Evolutionary conservation across 2,797 vertebrate species (phyloP).

Genomic region (Chaetodon trifasciatus): DNA sequence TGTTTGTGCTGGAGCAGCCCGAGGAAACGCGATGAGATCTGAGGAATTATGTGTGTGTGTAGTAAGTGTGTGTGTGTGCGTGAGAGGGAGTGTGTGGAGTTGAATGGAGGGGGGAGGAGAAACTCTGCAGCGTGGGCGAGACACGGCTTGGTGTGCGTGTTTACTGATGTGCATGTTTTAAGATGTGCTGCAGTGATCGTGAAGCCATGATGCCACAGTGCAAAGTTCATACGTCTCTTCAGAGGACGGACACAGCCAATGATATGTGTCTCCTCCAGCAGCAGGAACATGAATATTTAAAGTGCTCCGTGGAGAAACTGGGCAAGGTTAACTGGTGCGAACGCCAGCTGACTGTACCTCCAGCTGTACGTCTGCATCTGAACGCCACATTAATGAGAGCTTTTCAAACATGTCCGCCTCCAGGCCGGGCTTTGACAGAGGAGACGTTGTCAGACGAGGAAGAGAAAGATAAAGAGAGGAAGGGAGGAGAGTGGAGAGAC

Average conservation of each 20-base stretch:
- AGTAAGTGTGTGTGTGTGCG: constrained; percentile 6
- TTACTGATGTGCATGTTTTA: constrained; percentile 13
- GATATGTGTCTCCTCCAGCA: constrained; percentile 14
- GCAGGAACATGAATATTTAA: constrained; percentile 38
- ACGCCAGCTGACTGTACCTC: constrained; percentile 24
- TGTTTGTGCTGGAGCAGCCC: constrained; percentile 33
- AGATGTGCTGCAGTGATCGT: constrained; percentile 9
- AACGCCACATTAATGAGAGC: constrained; percentile 48
- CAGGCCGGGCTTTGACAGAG: constrained; percentile 26
- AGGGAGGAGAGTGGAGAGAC: background rate
- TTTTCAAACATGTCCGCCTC: constrained; percentile 34
- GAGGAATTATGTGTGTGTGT: constrained; percentile 7
- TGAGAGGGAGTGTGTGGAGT: background rate
- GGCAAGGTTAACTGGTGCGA: constrained; percentile 50
- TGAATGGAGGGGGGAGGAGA: too few relatives aligned
- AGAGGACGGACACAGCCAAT: constrained; percentile 1
- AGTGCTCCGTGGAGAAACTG: background rate
- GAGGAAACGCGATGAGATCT: constrained; percentile 29
- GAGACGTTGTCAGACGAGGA: constrained; percentile 3
- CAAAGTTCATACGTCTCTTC: background rate
- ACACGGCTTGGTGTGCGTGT: background rate
- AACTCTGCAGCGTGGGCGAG: background rate
- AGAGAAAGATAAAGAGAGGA: background rate
- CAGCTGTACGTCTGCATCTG: constrained; percentile 30
- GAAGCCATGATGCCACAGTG: background rate